Percentiles rank a stretch among this genome's conserved stretches.
Evolutionary conservation across 2,888 invertebrate species (phyloP).

Genomic region (Coremacera marginata): DNA sequence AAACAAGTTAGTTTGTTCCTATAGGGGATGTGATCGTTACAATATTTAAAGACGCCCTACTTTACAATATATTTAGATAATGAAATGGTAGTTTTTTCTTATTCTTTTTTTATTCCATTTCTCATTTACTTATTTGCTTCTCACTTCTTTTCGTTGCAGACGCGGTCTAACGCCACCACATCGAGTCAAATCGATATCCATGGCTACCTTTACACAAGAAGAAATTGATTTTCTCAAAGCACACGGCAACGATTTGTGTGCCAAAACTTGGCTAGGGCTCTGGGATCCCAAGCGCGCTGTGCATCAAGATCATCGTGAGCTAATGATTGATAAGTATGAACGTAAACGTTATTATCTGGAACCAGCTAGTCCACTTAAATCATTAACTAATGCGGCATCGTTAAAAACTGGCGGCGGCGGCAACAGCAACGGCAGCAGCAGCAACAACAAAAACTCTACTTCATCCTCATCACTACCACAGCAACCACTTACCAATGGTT

Average conservation of each 20-base stretch:
- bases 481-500: conserved; percentile 34
- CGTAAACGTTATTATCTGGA: conserved; percentile 77
- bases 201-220: conserved; percentile 96
- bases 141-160: conserved; percentile 71
- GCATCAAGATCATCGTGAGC: conserved; percentile 93
- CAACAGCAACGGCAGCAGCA: conserved; percentile 39
- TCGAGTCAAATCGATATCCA: conserved; percentile 97
- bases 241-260: conserved; percentile 94
- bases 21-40: too few relatives aligned
- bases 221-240: conserved; percentile 92
- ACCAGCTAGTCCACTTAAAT: conserved; percentile 69
- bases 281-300: conserved; percentile 87
- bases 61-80: too few relatives aligned
- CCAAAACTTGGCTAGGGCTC: conserved; percentile 92
- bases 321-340: conserved; percentile 96
- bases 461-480: conserved; percentile 38
- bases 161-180: conserved; percentile 98
- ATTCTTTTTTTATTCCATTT: neutral
- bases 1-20: too few relatives aligned
- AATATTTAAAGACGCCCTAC: too few relatives aligned
- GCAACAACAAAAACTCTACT: conserved; percentile 38
- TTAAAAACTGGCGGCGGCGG: conserved; percentile 52
- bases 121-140: neutral
- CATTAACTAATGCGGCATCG: conserved; percentile 65
- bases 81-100: too few relatives aligned